Base-by-base conservation (phyloP, 2,888 invertebrate species). In the Dorcus hopei region DNA sequence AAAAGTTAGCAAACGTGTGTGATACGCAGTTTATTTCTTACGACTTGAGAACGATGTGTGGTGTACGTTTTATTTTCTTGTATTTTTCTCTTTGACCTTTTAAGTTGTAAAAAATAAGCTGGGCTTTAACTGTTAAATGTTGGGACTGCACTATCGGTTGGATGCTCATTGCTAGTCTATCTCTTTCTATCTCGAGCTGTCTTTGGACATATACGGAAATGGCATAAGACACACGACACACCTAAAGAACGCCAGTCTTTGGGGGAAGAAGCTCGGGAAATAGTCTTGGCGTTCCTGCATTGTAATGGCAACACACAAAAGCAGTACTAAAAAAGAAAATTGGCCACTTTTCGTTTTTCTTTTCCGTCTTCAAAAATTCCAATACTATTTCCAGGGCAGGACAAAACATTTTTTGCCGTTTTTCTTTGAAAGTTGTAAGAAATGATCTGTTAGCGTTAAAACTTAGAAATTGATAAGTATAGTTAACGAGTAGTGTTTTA, bases 121-220 rank as follows among this genome's bases (percentile, higher is more conserved):
- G 65, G 63, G 74, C 74, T 74, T 74, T 74, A 69, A 73, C 72
- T 75, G 73, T 75, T 74, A 71, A 72, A 73, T 75, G 74, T 75
- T 61, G 62, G 72, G 70, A 66, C 64, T 76, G 75, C 76, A 75
- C 75, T 62, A 52, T 51, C 65, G 68, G 65, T 65, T 68, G 67
- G 68, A 64, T 63, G 64, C 66, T 67, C 68, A 67, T 68, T 66
- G 68, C 62, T 65, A 33, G 26, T 69, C 65, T 68, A 65, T 69
- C 65, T 69, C 65, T 68, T 59, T 65, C 63, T 76, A 72, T 75
- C 71, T 77, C 69, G 72, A 69, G 73, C 74, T 74, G 72, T 71
- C 71, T 68, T 63, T 65, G 62, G 68, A 68, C 68, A 64, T 65
- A 65, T 65, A 60, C 65, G 67, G 69, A 68, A 53, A 38, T 23